Evolutionary conservation across 2,113 vertebrate species (phyloP).

Genomic region (Cyrtonyx montezumae): DNA sequence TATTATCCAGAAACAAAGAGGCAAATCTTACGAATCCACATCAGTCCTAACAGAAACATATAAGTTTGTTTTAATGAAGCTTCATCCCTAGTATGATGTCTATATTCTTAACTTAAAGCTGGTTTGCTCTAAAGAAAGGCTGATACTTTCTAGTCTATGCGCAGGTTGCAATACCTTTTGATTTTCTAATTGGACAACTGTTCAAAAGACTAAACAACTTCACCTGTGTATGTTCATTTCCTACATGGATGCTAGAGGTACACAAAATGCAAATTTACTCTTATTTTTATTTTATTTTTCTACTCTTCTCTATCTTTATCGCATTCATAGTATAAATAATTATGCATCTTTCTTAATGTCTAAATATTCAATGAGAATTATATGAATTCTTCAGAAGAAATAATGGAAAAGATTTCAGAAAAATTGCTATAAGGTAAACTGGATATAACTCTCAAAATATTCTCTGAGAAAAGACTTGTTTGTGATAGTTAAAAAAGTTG

Average conservation of each 20-base stretch:
- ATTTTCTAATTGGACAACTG: neutral
- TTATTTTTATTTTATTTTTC: neutral
- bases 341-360: neutral
- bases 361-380: neutral
- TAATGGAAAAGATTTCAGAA: neutral
- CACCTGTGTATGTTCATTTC: neutral
- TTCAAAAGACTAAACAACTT: neutral
- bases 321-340: neutral
- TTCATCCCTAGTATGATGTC: neutral
- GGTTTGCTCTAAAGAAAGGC: neutral
- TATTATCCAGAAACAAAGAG: neutral
- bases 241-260: neutral
- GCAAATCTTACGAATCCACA: neutral
- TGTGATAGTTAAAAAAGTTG: neutral
- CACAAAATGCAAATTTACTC: neutral
- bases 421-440: neutral
- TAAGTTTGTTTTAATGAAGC: neutral
- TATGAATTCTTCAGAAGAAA: neutral
- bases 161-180: neutral
- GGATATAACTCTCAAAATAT: neutral
- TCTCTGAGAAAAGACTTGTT: neutral
- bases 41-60: neutral
- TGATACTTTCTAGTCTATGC: neutral
- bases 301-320: neutral
- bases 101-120: neutral